A percentile compares a stretch with the other conserved stretches of the same genome.
Evolutionary conservation across 2,888 invertebrate species (phyloP).

Genomic region (Onchidella celtica): DNA sequence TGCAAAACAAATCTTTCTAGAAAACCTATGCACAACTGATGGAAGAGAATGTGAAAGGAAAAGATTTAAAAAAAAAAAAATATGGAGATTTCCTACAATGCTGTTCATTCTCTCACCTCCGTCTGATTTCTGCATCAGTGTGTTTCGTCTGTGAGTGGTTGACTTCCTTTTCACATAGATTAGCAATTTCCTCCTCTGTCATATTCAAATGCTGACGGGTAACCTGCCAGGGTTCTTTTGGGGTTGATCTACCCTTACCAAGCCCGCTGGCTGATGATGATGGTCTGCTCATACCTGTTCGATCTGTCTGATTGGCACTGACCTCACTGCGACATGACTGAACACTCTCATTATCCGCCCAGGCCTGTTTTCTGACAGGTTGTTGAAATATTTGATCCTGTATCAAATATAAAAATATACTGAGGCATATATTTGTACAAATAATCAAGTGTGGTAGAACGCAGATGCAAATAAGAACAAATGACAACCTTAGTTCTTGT

Average conservation of each 20-base stretch:
- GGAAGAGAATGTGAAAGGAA: too few relatives aligned
- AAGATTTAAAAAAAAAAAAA: too few relatives aligned
- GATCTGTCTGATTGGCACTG: conserved; percentile 10
- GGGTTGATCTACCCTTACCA: conserved; percentile 50
- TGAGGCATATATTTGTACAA: too few relatives aligned
- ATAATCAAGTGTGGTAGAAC: too few relatives aligned
- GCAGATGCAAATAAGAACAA: too few relatives aligned
- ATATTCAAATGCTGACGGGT: conserved; percentile 69
- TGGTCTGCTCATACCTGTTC: conserved; percentile 31
- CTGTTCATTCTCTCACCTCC: conserved; percentile 31
- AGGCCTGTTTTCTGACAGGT: conserved; percentile 31
- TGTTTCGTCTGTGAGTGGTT: conserved; percentile 49
- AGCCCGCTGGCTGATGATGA: conserved; percentile 16
- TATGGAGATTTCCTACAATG: too few relatives aligned
- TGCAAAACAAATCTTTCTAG: too few relatives aligned
- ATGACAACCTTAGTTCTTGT: too few relatives aligned
- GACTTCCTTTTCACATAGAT: conserved; percentile 50
- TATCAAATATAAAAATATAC: too few relatives aligned
- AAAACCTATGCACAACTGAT: too few relatives aligned
- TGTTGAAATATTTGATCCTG: conserved; percentile 27
- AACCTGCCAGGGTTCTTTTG: conserved; percentile 73
- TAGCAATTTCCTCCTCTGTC: conserved; percentile 64
- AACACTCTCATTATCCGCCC: conserved; percentile 28
- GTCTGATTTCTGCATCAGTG: conserved; percentile 56
- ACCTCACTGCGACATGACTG: conserved; percentile 27